Evolutionary conservation across 2,888 invertebrate genomes (phyloP), one percentile per base, ranked within the genome.

Genomic region (Mamestra brassicae): DNA sequence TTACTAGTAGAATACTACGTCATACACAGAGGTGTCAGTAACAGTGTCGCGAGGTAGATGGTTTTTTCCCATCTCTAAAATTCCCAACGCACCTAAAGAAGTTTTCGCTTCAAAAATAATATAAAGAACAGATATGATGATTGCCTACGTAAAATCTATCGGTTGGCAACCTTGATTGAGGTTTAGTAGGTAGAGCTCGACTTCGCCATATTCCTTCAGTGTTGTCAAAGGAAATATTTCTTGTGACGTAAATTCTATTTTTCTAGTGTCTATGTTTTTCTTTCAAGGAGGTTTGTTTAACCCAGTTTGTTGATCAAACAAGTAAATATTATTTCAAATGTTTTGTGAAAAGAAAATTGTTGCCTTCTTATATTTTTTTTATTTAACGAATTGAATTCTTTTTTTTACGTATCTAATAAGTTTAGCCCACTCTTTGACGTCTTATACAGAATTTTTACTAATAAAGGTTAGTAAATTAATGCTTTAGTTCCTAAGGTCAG

Each of bases 191-290:
- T 79, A 79, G 61, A 54, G 52, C 54, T 80, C 47, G 47, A 75
- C 64, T 71, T 26, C 45, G 36, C 45, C 45, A 15, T 73, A 78
- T 82, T 81, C 50, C 68, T 74, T 72, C 60, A 71, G 61, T 69
- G 45, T 68, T 64, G 62, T 76, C 65, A 72, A 73, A 76, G 52
- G 26, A 73, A 69, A 76, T 52, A 71, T 68, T 67, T 71, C n/a
- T 55, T 55, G 58, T 65, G 36, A 62, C 47, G 45, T 80, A 67
- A 79, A 64, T 67, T 64, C 15, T 75, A 52, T 80, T 75, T 64
- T 75, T 68, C 50, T 62, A 67, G 58, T 69, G 42, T 54, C 42
- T 13, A 17, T 76, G 17, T 55, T 79, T 62, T 65, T 45, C 34
- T 52, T 42, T 58, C n/a, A 57, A 71, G n/a, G 15, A 68, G 50